phyloP scores from a whole-genome alignment of 2,797 vertebrate species.

The Discoglossus pictus region DNA sequence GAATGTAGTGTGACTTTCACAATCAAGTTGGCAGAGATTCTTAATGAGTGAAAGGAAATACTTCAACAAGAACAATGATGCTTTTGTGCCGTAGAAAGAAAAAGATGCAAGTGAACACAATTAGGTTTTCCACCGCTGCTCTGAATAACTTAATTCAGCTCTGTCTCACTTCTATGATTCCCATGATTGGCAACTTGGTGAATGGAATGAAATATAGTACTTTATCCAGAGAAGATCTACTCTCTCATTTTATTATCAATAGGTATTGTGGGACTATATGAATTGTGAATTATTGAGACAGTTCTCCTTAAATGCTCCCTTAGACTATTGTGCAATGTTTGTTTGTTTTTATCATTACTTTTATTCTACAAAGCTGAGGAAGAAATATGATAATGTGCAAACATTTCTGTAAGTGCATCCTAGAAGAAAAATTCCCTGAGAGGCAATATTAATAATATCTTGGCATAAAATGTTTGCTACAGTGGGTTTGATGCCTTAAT shows the following conservation, averaged over 20 bases:
- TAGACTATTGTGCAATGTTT: background rate
- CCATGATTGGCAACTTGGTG: constrained; percentile 59
- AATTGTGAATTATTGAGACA: constrained; percentile 9
- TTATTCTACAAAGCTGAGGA: background rate
- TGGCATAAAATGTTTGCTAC: constrained; percentile 64
- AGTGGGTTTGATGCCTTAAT: constrained; percentile 66
- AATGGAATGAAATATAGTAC: constrained; percentile 57
- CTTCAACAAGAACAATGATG: constrained; percentile 67
- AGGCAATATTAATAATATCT: constrained; percentile 67
- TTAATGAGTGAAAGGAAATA: constrained; percentile 70
- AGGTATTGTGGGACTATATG: constrained; percentile 15
- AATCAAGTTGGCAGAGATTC: constrained; percentile 70
- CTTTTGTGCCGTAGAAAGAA: constrained; percentile 69
- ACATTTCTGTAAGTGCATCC: constrained; percentile 59
- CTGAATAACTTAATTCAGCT: constrained; percentile 74
- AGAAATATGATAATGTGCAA: constrained; percentile 56
- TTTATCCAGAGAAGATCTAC: constrained; percentile 51
- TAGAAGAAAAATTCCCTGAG: constrained; percentile 65
- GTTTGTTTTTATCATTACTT: background rate
- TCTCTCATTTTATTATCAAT: constrained; percentile 44
- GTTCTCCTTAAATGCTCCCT: constrained; percentile 36
- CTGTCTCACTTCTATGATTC: constrained; percentile 58
- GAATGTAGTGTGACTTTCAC: constrained; percentile 65
- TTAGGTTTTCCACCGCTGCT: constrained; percentile 61
- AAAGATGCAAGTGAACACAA: constrained; percentile 66